phyloP scores from a whole-genome alignment of 92 coral and sea anemone genomes.

The Hydrozoanthus gracilis region DNA sequence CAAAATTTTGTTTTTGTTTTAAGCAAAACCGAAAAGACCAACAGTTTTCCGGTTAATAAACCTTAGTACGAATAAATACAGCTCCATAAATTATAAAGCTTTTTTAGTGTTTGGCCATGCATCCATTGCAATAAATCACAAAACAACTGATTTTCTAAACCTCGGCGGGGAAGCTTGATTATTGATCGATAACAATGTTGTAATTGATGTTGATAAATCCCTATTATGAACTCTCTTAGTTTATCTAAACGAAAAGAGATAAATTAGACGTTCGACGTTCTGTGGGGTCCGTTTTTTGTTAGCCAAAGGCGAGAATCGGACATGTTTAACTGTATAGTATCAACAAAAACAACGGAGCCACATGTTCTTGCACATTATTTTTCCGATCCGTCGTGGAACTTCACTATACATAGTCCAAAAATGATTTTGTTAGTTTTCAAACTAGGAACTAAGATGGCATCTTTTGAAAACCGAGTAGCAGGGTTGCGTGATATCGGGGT shows the following conservation, averaged over 20 bases:
- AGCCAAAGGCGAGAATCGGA: conserved; percentile 38
- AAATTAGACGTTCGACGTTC: conserved; percentile 31
- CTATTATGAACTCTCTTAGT: conserved; percentile 41
- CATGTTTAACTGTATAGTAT: conserved; percentile 23
- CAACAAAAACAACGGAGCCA: neutral
- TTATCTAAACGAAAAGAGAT: conserved; percentile 42
- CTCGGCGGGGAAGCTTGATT: conserved; percentile 37
- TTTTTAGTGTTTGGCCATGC: neutral
- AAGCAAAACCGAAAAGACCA: conserved; percentile 4
- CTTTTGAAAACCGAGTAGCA: neutral
- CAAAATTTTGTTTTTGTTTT: conserved; percentile 34
- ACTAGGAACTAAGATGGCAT: conserved; percentile 2
- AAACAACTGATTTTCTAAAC: neutral
- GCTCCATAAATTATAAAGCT: neutral
- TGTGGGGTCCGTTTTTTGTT: conserved; percentile 31
- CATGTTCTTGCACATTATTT: neutral
- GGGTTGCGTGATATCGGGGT: conserved; percentile 33
- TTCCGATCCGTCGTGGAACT: neutral
- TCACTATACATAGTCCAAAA: neutral
- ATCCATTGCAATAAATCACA: conserved; percentile 11
- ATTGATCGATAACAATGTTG: conserved; percentile 4
- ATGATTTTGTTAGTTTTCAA: neutral
- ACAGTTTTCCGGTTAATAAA: neutral
- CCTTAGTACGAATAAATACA: neutral
- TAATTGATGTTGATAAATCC: conserved; percentile 48